These are phyloP conservation scores for Platysternon megacephalum DNA, from an alignment of 2,113 vertebrate species.

Conservation along the genomic window DNA sequence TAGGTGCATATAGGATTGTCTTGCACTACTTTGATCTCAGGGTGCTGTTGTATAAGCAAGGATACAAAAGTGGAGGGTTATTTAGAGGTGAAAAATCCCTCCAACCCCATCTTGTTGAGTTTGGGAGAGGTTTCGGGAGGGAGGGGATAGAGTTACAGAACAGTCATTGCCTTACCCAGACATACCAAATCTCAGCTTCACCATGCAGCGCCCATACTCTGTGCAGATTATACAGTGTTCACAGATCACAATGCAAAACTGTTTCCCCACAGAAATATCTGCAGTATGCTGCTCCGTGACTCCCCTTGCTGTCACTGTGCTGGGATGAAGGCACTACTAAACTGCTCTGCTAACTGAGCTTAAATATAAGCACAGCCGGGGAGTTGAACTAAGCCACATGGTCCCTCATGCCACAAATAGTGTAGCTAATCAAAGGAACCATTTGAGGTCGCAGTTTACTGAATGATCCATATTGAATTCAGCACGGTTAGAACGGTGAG, in stretches of 20 bases:
- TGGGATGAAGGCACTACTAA: rapidly evolving
- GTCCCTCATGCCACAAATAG: not conserved
- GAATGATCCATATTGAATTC: not conserved
- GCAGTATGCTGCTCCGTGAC: not conserved
- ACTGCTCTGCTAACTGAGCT: not conserved
- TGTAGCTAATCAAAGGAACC: not conserved
- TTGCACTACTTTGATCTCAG: not conserved
- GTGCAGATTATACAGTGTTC: not conserved
- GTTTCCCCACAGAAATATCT: not conserved
- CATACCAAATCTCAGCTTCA: not conserved
- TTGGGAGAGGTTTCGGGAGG: not conserved
- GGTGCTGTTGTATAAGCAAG: not conserved
- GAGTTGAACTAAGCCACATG: rapidly evolving
- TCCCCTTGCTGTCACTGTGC: not conserved
- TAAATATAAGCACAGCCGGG: no score
- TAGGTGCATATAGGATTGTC: not conserved
- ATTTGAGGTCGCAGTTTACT: rapidly evolving
- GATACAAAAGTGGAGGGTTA: not conserved
- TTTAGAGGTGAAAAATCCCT: not conserved
- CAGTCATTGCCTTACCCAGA: not conserved
- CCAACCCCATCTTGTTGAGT: not conserved
- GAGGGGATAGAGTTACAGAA: rapidly evolving
- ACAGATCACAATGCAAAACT: rapidly evolving
- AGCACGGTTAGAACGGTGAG: rapidly evolving
- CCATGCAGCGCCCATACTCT: not conserved